A percentile compares a stretch with the other conserved stretches of the same genome.
Evolutionary conservation across 2,888 invertebrate genomes (phyloP).

Genomic region (Hybos culiciformis): DNA sequence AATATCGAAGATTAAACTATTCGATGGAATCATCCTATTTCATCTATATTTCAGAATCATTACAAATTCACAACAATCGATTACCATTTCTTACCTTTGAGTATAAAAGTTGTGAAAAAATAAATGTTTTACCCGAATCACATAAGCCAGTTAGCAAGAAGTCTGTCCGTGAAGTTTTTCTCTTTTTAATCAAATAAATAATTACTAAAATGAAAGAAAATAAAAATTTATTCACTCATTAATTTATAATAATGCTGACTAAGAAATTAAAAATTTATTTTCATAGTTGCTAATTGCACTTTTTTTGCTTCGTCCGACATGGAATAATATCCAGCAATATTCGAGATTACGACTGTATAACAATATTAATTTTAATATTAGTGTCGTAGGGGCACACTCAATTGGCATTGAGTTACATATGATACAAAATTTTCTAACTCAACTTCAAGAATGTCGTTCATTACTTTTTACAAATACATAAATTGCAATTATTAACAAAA

Average conservation of each 20-base stretch:
- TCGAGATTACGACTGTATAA: background rate
- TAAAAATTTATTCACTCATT: background rate
- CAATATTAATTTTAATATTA: background rate
- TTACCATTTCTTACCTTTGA: slow-evolving; percentile 45
- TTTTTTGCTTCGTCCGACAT: background rate
- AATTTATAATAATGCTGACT: background rate
- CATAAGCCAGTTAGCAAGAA: slow-evolving; percentile 72
- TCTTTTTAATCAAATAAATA: slow-evolving; percentile 25
- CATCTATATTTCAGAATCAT: too few species aligned
- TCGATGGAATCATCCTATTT: too few species aligned
- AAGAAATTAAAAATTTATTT: background rate
- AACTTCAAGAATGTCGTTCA: too few species aligned
- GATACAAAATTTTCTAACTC: too few species aligned
- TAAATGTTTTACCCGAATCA: slow-evolving; percentile 80
- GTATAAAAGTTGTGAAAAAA: slow-evolving; percentile 66
- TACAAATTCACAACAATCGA: too few species aligned
- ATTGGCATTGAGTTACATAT: too few species aligned
- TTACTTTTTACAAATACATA: too few species aligned
- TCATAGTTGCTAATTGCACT: background rate
- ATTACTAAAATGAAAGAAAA: slow-evolving; percentile 20
- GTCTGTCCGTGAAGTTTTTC: slow-evolving; percentile 40
- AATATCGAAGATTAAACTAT: too few species aligned
- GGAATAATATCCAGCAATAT: background rate
- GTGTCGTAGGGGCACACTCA: too few species aligned
- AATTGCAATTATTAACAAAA: too few species aligned